A percentile compares a stretch with the other conserved stretches of the same genome.
Conservation (phyloP, 2,888 invertebrate genomes). For the Nysson spinosus region DNA sequence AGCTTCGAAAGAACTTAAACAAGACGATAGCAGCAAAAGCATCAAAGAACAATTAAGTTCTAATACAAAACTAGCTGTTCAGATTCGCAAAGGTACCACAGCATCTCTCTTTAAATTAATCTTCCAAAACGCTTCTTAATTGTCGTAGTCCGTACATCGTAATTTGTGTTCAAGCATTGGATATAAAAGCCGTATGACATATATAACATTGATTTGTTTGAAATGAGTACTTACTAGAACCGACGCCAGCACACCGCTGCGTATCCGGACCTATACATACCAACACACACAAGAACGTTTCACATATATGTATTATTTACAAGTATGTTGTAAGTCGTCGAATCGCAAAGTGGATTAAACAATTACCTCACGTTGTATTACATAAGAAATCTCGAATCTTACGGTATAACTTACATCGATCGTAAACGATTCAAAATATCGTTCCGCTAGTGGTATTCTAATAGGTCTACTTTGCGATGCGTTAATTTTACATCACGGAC, state of each 20-base stretch:
- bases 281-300: constrained; percentile 75
- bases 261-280: constrained; percentile 80
- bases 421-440: too few species aligned
- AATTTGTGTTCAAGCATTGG: constrained; percentile 29
- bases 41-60: too few species aligned
- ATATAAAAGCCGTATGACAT: constrained; percentile 35
- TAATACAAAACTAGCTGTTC: too few species aligned
- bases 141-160: not conserved
- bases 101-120: not conserved
- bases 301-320: constrained; percentile 76
- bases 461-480: constrained; percentile 39
- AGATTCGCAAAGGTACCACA: too few species aligned
- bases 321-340: constrained; percentile 61
- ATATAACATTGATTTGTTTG: constrained; percentile 53
- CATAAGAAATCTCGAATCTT: too few species aligned
- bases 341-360: constrained; percentile 52
- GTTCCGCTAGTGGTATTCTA: not conserved
- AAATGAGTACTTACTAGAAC: constrained; percentile 81
- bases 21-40: too few species aligned
- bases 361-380: too few species aligned
- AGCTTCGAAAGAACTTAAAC: too few species aligned
- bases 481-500: constrained; percentile 40
- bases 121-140: not conserved
- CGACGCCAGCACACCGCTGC: constrained; percentile 80
- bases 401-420: too few species aligned